Conservation (phyloP, 2,797 vertebrate species). For the Thalassophryne amazonica region DNA sequence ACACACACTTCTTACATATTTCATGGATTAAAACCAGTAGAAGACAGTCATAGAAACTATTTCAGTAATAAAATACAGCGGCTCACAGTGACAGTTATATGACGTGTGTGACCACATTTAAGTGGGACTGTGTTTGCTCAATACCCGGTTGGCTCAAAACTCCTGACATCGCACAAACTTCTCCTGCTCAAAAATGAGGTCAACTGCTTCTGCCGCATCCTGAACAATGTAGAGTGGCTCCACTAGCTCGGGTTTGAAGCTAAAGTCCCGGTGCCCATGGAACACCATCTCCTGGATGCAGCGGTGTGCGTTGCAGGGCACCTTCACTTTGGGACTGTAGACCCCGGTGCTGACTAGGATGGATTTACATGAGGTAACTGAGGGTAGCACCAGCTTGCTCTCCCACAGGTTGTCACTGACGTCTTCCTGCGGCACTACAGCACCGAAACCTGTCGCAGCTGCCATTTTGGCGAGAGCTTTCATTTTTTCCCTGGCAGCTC, state of each 20-base stretch:
- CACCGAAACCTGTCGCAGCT: constrained; percentile 56
- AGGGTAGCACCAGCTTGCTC: constrained; percentile 75
- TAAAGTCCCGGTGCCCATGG: constrained; percentile 90
- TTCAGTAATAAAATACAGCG: constrained; percentile 44
- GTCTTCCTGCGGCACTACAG: constrained; percentile 65
- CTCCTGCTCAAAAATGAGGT: constrained; percentile 87
- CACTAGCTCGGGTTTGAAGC: constrained; percentile 83
- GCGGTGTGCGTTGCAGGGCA: constrained; percentile 64
- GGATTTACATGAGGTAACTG: constrained; percentile 84
- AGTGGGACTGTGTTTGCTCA: no score
- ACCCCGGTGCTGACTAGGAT: constrained; percentile 91
- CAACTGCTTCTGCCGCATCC: constrained; percentile 86
- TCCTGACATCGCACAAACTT: constrained; percentile 75
- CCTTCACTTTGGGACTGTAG: constrained; percentile 78
- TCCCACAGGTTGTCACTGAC: constrained; percentile 74
- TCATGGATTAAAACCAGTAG: constrained; percentile 19
- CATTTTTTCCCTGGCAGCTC: constrained; percentile 53
- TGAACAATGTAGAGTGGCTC: constrained; percentile 82
- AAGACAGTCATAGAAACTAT: constrained; percentile 41
- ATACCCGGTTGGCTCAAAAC: not conserved
- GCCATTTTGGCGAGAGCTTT: constrained; percentile 70
- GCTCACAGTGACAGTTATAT: constrained; percentile 21
- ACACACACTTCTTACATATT: constrained; percentile 55
- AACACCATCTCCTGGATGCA: constrained; percentile 79
- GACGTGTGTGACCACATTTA: no score